A percentile compares a stretch with the other conserved stretches of the same genome.
Evolutionary conservation across 2,888 invertebrate genomes (phyloP).

Genomic region (Gibbula magus): DNA sequence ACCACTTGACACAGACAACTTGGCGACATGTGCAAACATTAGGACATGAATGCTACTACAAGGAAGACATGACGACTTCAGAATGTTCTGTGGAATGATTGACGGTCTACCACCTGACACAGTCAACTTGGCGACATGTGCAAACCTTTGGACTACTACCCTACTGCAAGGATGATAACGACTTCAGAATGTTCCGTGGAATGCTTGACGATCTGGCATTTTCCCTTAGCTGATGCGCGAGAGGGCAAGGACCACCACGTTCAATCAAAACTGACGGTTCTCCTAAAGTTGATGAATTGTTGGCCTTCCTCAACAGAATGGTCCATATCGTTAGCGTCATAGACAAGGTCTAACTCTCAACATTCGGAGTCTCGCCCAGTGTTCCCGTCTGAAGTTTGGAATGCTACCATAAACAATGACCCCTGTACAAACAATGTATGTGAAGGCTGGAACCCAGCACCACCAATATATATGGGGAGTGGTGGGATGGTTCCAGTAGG

Average conservation of each 20-base stretch:
- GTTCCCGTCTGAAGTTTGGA: background rate
- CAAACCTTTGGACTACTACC: background rate
- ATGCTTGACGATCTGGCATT: conserved; percentile 6
- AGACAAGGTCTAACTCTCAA: background rate
- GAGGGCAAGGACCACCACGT: too few species aligned
- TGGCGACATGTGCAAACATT: background rate
- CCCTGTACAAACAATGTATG: background rate
- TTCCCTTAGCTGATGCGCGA: background rate
- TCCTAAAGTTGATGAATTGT: too few species aligned
- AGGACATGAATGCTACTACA: background rate
- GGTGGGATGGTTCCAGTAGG: background rate
- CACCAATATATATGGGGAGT: background rate
- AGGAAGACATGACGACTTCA: conserved; percentile 6
- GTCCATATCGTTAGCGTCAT: background rate
- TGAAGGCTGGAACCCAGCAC: background rate
- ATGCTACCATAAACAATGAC: background rate
- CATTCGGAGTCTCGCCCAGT: background rate
- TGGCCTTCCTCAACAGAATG: background rate
- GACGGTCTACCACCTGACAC: too few species aligned
- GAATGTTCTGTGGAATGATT: conserved; percentile 1
- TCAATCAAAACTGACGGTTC: too few species aligned
- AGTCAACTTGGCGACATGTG: too few species aligned
- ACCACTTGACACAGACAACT: too few species aligned
- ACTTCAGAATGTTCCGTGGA: background rate
- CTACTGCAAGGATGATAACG: background rate